These are phyloP conservation scores for Lepidocyrtinus sp. DNA, from an alignment of 2,888 invertebrate species.

Conservation along the genomic window DNA sequence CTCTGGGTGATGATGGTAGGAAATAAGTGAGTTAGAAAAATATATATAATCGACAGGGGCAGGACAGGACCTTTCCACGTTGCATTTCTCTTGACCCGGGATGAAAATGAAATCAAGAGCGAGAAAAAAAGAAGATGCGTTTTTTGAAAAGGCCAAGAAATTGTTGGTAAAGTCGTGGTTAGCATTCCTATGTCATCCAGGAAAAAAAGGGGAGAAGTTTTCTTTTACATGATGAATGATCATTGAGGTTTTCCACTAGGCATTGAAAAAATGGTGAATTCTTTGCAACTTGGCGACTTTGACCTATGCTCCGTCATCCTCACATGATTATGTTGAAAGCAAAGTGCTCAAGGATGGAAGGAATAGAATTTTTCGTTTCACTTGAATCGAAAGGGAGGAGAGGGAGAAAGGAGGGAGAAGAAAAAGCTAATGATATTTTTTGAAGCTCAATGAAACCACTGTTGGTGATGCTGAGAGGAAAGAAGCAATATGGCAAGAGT, in stretches of 20 bases:
- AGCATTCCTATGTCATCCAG: not conserved
- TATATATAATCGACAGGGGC: not conserved
- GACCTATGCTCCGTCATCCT: not conserved
- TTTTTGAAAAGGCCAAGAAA: conserved; percentile 7
- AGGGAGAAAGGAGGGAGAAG: conserved; percentile 16
- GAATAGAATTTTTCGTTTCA: conserved; percentile 3
- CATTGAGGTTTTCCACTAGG: conserved; percentile 19
- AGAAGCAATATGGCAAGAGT: not conserved
- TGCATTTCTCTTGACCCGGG: conserved; percentile 14
- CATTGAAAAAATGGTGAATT: conserved; percentile 8
- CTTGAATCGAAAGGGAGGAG: conserved; percentile 30
- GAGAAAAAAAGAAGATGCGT: conserved; percentile 10
- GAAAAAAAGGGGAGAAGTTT: not conserved
- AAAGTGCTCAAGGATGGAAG: not conserved
- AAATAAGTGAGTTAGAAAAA: not conserved
- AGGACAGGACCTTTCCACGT: conserved; percentile 9
- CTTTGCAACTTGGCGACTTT: conserved; percentile 13
- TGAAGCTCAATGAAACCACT: not conserved
- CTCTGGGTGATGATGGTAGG: too few species aligned
- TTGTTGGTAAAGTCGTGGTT: conserved; percentile 1
- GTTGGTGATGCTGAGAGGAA: not conserved
- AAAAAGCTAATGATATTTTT: not conserved
- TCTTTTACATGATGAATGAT: conserved; percentile 32
- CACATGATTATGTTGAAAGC: not conserved
- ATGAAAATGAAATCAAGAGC: conserved; percentile 13